These are phyloP conservation scores for Pomatorhinus ruficollis DNA, from an alignment of 2,113 vertebrate genomes.

Conservation along the genomic window DNA sequence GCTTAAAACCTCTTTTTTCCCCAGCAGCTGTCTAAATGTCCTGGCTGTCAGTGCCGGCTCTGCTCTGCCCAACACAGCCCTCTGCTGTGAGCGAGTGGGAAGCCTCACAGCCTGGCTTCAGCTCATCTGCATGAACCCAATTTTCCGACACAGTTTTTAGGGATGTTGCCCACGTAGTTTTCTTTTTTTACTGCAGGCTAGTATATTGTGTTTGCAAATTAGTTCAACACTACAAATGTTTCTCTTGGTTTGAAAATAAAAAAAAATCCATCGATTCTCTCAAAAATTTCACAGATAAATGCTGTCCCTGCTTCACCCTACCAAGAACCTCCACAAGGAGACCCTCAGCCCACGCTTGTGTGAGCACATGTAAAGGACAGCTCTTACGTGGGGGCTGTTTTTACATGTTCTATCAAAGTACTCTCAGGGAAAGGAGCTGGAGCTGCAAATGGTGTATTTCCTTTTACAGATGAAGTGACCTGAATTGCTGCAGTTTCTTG, in stretches of 20 bases:
- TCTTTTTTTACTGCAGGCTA: background rate
- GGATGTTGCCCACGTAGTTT: background rate
- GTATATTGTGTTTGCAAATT: background rate
- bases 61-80: constrained; percentile 26
- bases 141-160: background rate
- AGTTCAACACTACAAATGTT: background rate
- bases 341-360: background rate
- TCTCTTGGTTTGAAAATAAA: background rate
- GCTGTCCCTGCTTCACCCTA: background rate
- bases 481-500: background rate
- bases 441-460: background rate
- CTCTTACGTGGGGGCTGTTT: background rate
- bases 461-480: background rate
- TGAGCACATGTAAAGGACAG: background rate
- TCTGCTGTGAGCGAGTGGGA: background rate
- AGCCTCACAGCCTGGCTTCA: background rate
- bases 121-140: fast-evolving
- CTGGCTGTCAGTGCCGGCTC: background rate
- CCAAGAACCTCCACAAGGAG: background rate
- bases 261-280: background rate
- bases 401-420: background rate
- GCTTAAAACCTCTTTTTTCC: background rate
- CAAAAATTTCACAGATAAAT: background rate
- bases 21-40: background rate
- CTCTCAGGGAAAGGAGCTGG: background rate